phyloP scores from a whole-genome alignment of 2,113 vertebrate species.

The Cisticola juncidis region DNA sequence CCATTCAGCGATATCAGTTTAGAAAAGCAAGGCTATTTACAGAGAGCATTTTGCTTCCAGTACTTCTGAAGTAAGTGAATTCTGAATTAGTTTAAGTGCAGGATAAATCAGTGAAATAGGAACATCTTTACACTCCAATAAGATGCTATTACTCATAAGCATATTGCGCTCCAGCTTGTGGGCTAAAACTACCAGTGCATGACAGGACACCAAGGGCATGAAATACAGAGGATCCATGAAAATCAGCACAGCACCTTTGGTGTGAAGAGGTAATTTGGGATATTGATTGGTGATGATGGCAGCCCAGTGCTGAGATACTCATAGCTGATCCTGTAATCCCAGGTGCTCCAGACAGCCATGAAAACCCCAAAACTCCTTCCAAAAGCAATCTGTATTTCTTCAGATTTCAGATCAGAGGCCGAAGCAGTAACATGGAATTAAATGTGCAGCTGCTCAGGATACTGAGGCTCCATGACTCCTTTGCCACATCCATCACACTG shows the following conservation, averaged over 20 bases:
- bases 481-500: background rate
- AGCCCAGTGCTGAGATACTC: background rate
- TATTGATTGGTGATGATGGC: background rate
- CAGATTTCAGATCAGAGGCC: background rate
- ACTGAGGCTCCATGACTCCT: background rate
- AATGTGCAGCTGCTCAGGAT: background rate
- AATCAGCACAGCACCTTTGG: slow-evolving; percentile 14
- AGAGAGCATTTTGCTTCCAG: slow-evolving; percentile 42
- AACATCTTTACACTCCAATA: slow-evolving; percentile 77
- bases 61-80: slow-evolving; percentile 68
- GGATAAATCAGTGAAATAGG: slow-evolving; percentile 73
- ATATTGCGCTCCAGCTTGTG: slow-evolving; percentile 65
- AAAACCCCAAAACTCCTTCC: background rate
- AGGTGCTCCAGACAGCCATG: background rate
- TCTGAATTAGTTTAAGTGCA: slow-evolving; percentile 75
- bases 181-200: slow-evolving; percentile 55
- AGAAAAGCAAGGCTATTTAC: slow-evolving; percentile 62
- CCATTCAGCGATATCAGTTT: slow-evolving; percentile 19
- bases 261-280: background rate
- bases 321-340: background rate
- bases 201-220: slow-evolving; percentile 65
- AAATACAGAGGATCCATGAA: slow-evolving; percentile 31
- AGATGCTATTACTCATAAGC: slow-evolving; percentile 72
- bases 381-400: background rate
- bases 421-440: background rate